phyloP scores from a whole-genome alignment of 53 echinoderm and acorn worm species.

The Astropecten irregularis region DNA sequence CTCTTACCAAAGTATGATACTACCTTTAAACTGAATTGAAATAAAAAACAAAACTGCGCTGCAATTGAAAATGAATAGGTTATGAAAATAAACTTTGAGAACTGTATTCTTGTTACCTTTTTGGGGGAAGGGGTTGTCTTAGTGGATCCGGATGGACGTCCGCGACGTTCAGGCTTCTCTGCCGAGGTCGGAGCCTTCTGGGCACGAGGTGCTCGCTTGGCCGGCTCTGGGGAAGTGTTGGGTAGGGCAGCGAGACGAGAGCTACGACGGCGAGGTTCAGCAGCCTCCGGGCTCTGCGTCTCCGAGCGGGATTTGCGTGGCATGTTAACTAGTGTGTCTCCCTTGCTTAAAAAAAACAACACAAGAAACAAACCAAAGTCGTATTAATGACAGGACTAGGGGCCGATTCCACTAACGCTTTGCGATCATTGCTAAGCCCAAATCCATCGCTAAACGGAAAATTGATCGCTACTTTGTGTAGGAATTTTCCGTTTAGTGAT shows the following conservation, averaged over 20 bases:
- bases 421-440: too few relatives aligned
- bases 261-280: slow-evolving; percentile 54
- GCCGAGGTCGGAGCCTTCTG: slow-evolving; percentile 21
- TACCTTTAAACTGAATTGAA: too few relatives aligned
- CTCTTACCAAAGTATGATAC: too few relatives aligned
- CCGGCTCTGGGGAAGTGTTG: slow-evolving; percentile 37
- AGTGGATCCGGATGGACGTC: slow-evolving; percentile 10
- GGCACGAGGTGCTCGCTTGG: slow-evolving; percentile 14
- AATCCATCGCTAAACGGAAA: too few relatives aligned
- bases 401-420: too few relatives aligned
- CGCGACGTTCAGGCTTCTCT: slow-evolving; percentile 32
- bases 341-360: not conserved
- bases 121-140: slow-evolving; percentile 36
- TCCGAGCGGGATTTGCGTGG: slow-evolving; percentile 57
- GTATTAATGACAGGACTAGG: too few relatives aligned
- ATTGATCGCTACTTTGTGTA: too few relatives aligned
- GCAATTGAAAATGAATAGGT: too few relatives aligned
- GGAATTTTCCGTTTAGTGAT: too few relatives aligned
- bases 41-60: too few relatives aligned
- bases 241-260: slow-evolving; percentile 55
- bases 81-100: too few relatives aligned
- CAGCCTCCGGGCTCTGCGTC: not conserved
- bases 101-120: slow-evolving; percentile 31
- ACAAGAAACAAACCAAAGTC: not conserved
- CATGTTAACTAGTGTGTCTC: slow-evolving; percentile 23